phyloP scores from a whole-genome alignment of 2,888 invertebrate species.

The Ophion obscuratus region DNA sequence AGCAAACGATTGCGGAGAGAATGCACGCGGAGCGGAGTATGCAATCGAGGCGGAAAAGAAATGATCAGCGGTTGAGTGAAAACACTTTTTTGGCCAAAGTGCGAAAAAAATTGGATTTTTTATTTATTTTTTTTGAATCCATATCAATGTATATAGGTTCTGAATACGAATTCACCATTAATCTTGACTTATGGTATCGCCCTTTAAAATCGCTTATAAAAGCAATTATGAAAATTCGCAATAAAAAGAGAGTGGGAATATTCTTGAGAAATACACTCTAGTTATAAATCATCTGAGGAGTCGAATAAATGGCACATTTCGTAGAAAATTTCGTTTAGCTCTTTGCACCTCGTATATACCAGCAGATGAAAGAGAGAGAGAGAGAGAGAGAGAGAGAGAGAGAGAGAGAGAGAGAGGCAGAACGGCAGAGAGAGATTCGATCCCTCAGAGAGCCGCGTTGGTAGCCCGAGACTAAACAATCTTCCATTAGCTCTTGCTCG shows the following conservation, averaged over 20 bases:
- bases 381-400: neutral
- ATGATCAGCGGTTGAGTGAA: too few relatives aligned
- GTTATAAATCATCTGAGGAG: slow-evolving; percentile 15
- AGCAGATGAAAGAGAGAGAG: neutral
- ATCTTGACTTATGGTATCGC: too few relatives aligned
- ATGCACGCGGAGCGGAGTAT: too few relatives aligned
- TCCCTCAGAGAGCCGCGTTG: slow-evolving; percentile 2
- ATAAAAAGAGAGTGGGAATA: neutral
- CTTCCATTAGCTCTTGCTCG: slow-evolving; percentile 50
- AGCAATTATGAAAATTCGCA: neutral
- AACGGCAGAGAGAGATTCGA: slow-evolving; percentile 1
- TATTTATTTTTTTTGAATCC: too few relatives aligned
- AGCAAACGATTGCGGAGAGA: too few relatives aligned
- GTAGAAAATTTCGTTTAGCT: slow-evolving; percentile 39
- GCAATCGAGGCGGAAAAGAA: too few relatives aligned
- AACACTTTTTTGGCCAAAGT: too few relatives aligned
- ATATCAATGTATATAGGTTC: too few relatives aligned
- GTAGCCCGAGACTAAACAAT: slow-evolving; percentile 53
- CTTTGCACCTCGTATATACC: neutral
- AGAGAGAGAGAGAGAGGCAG: neutral
- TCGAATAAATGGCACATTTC: slow-evolving; percentile 16
- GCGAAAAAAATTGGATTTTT: too few relatives aligned
- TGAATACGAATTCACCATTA: too few relatives aligned
- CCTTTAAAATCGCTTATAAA: neutral
- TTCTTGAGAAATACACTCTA: slow-evolving; percentile 6